Conservation (phyloP, 2,113 vertebrate species). For the Lycocorax pyrrhopterus region DNA sequence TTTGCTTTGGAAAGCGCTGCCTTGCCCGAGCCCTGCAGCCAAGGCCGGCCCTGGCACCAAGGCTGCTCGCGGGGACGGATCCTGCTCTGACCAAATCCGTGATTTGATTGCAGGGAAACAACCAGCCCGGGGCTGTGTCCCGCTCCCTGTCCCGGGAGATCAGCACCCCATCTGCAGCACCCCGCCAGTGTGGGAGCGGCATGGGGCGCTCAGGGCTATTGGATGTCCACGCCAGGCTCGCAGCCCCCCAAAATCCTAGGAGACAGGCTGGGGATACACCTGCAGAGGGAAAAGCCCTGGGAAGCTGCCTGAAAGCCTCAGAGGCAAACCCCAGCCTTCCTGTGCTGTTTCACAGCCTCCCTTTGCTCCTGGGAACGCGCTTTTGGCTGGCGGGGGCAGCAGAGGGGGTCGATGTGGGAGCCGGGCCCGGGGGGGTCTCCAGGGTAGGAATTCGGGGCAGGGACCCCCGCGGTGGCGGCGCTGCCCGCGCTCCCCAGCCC, state of each 20-base stretch:
- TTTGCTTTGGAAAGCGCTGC: conserved; percentile 44
- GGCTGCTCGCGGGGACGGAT: neutral
- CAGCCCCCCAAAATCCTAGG: accelerated
- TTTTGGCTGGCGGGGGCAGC: neutral
- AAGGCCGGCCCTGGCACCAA: neutral
- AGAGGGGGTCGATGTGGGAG: neutral
- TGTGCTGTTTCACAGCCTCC: accelerated
- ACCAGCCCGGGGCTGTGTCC: accelerated
- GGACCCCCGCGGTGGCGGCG: neutral
- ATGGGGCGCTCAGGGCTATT: neutral
- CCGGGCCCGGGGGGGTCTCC: neutral
- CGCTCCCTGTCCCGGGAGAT: neutral
- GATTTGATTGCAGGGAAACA: accelerated
- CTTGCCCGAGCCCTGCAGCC: neutral
- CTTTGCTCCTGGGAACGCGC: accelerated
- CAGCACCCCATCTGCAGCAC: too few relatives aligned
- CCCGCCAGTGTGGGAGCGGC: too few relatives aligned
- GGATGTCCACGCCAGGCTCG: accelerated
- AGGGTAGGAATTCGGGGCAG: neutral
- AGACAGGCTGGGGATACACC: neutral
- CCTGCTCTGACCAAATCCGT: accelerated
- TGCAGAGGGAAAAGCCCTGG: neutral
- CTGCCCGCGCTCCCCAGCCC: neutral
- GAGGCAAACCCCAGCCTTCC: neutral
- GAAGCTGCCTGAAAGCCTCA: neutral